Conservation (phyloP, 2,888 invertebrate genomes). For the Andrena dorsata region DNA sequence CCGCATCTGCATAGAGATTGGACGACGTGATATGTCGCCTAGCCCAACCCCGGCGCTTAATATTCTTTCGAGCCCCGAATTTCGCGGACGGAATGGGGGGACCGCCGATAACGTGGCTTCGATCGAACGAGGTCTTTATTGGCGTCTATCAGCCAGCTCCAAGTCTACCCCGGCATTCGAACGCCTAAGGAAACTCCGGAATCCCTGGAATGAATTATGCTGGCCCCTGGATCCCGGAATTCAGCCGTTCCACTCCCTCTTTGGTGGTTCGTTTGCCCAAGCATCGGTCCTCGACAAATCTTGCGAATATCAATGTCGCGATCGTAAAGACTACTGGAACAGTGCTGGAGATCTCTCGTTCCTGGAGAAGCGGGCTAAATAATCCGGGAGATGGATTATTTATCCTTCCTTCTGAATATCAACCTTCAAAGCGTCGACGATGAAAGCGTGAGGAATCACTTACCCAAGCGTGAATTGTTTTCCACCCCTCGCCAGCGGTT, state of each 20-base stretch:
- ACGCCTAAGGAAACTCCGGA: background rate
- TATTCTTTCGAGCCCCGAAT: conserved; percentile 12
- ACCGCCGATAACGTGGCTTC: conserved; percentile 4
- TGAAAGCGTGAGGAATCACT: too few relatives aligned
- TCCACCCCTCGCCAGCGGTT: background rate
- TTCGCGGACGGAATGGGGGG: background rate
- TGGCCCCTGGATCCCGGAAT: background rate
- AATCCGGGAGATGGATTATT: background rate
- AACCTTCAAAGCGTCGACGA: too few relatives aligned
- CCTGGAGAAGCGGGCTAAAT: background rate
- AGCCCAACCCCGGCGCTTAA: background rate
- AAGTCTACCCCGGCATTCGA: conserved; percentile 7
- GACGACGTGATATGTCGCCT: background rate
- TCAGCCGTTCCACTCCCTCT: background rate
- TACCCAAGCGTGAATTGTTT: background rate
- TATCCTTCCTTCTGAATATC: too few relatives aligned
- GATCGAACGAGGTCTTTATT: conserved; percentile 13
- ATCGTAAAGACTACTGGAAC: background rate
- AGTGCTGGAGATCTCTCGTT: background rate
- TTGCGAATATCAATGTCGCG: background rate
- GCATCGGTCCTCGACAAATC: background rate
- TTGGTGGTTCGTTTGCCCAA: background rate
- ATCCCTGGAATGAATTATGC: conserved; percentile 36
- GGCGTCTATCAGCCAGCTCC: conserved; percentile 5
- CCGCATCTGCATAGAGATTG: conserved; percentile 14